A percentile compares a stretch with the other conserved stretches of the same genome.
Conservation (phyloP, 2,888 invertebrate species). For the Proisotoma minuta region DNA sequence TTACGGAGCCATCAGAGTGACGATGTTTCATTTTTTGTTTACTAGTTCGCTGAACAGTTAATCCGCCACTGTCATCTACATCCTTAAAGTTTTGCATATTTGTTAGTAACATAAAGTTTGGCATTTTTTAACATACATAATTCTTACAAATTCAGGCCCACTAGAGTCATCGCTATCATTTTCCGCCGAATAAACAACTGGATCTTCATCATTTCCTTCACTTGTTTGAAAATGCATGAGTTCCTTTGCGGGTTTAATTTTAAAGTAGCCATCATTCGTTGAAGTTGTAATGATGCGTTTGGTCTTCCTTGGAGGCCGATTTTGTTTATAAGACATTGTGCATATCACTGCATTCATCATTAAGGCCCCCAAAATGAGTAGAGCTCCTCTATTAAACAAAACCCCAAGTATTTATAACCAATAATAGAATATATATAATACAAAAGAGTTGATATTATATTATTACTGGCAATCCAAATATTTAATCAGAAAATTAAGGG, state of each 20-base stretch:
- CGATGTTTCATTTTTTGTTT: no score
- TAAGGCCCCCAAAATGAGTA: constrained; percentile 26
- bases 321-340: constrained; percentile 15
- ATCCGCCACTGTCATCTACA: no score
- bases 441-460: no score
- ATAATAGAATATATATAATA: not conserved
- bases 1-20: not conserved
- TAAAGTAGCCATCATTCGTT: not conserved
- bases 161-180: constrained; percentile 11
- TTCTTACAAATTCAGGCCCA: constrained; percentile 9
- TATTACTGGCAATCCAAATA: constrained; percentile 7
- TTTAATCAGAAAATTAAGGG: constrained; percentile 8
- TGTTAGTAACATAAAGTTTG: no score
- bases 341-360: constrained; percentile 27
- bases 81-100: no score
- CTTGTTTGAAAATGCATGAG: no score
- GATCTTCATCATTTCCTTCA: not conserved
- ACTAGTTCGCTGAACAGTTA: no score
- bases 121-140: no score
- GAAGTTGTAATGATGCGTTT: not conserved
- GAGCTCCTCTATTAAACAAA: constrained; percentile 21
- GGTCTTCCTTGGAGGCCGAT: not conserved
- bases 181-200: not conserved
- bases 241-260: not conserved
- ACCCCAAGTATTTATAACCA: not conserved